Conservation (phyloP, 1,140 invertebrate genomes). For the Parasteatoda tepidariorum region DNA sequence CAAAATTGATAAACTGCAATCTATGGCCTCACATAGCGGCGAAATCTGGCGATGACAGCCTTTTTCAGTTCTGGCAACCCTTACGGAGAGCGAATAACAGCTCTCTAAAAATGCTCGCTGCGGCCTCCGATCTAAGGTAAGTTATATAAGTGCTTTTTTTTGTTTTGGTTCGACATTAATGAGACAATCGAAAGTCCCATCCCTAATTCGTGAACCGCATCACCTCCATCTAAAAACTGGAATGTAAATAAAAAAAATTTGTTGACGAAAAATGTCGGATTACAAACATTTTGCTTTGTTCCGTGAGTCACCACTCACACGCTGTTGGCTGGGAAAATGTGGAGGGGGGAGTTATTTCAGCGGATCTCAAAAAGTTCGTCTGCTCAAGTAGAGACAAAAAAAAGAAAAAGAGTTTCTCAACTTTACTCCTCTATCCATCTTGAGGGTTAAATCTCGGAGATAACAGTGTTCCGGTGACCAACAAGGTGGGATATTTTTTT, state of each 20-base stretch:
- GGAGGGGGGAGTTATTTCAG: constrained; percentile 21
- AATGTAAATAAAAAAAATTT: constrained; percentile 7
- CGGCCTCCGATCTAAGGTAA: constrained; percentile 51
- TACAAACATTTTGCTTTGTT: constrained; percentile 58
- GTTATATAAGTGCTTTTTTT: constrained; percentile 57
- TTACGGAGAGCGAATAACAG: constrained; percentile 53
- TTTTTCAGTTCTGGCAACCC: constrained; percentile 61
- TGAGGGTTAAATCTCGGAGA: background rate
- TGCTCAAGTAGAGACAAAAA: constrained; percentile 2
- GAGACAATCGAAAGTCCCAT: constrained; percentile 34
- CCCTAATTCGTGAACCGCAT: constrained; percentile 2
- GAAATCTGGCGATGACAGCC: constrained; percentile 58
- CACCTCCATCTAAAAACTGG: background rate
- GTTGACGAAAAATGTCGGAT: constrained; percentile 21
- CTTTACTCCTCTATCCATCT: background rate
- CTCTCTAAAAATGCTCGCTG: constrained; percentile 58
- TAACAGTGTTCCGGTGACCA: background rate
- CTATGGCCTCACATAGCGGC: constrained; percentile 38
- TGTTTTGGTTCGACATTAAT: constrained; percentile 47
- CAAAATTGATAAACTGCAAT: constrained; percentile 35
- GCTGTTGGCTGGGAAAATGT: background rate
- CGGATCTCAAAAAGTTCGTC: constrained; percentile 51
- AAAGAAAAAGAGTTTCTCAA: constrained; percentile 46
- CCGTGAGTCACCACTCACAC: constrained; percentile 50
- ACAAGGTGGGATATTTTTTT: constrained; percentile 14